Evolutionary conservation across 2,113 vertebrate species (phyloP).

Genomic region (Solea senegalensis): DNA sequence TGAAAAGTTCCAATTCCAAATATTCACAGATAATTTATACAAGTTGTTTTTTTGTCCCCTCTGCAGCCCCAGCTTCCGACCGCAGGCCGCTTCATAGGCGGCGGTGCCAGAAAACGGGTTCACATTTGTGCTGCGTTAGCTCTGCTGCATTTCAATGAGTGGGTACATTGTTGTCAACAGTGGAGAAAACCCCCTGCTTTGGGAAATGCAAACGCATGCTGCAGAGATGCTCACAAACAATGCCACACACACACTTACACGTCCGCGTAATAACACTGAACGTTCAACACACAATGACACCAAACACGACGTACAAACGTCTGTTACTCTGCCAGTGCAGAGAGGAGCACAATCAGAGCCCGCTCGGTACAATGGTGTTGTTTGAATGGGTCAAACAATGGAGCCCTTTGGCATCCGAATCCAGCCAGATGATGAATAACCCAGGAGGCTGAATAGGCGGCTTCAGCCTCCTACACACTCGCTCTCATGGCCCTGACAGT

Average conservation of each 20-base stretch:
- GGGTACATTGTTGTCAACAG: constrained; percentile 55
- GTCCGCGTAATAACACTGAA: constrained; percentile 20
- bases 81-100: constrained; percentile 1
- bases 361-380: constrained; percentile 65
- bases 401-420: constrained; percentile 69
- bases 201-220: constrained; percentile 57
- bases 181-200: constrained; percentile 35
- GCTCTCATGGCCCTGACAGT: constrained; percentile 56
- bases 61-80: background rate
- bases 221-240: constrained; percentile 45
- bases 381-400: constrained; percentile 77
- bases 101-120: constrained; percentile 36
- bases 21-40: too few species aligned
- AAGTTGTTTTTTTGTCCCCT: background rate
- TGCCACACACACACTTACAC: constrained; percentile 15
- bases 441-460: constrained; percentile 66
- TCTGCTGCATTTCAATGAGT: constrained; percentile 56
- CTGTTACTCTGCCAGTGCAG: constrained; percentile 38
- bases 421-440: constrained; percentile 69
- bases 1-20: too few species aligned
- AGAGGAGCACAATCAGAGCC: constrained; percentile 59
- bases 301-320: constrained; percentile 24
- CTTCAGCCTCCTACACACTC: constrained; percentile 66
- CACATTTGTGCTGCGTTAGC: constrained; percentile 36
- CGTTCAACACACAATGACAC: constrained; percentile 28